phyloP scores from a whole-genome alignment of 1,140 invertebrate species.

The Triops cancriformis region DNA sequence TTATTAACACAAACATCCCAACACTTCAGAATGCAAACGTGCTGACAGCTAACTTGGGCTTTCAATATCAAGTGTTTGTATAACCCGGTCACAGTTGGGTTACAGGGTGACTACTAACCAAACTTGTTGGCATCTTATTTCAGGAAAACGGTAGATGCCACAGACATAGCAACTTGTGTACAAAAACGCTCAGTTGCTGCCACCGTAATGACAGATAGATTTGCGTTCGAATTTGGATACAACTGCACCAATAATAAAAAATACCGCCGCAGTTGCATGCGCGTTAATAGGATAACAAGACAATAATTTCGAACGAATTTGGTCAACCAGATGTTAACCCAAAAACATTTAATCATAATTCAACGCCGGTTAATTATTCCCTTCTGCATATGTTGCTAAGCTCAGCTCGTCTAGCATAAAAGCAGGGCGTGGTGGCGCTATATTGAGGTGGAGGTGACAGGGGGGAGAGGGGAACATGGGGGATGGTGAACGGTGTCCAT shows the following conservation, averaged over 20 bases:
- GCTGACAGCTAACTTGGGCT: constrained; percentile 31
- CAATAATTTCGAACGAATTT: no score
- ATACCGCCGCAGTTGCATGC: no score
- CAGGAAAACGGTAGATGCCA: background rate
- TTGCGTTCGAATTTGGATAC: no score
- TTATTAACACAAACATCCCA: constrained; percentile 39
- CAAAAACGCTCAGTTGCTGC: background rate
- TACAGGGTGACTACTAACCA: constrained; percentile 23
- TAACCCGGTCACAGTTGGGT: constrained; percentile 5
- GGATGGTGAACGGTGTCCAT: background rate
- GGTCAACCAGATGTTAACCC: no score
- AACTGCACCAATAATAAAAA: no score
- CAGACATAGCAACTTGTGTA: background rate
- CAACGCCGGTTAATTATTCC: background rate
- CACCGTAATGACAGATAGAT: no score
- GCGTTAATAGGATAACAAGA: no score
- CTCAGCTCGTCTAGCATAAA: background rate
- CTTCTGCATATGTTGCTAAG: constrained; percentile 5
- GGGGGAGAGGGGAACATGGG: background rate
- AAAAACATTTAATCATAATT: background rate
- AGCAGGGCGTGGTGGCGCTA: background rate
- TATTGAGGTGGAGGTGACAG: background rate
- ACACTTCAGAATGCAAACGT: constrained; percentile 32
- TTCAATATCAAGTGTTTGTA: constrained; percentile 27
- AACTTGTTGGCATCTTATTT: background rate